These are phyloP conservation scores for Euplexia lucipara DNA, from an alignment of 2,888 invertebrate genomes.

Conservation along the genomic window DNA sequence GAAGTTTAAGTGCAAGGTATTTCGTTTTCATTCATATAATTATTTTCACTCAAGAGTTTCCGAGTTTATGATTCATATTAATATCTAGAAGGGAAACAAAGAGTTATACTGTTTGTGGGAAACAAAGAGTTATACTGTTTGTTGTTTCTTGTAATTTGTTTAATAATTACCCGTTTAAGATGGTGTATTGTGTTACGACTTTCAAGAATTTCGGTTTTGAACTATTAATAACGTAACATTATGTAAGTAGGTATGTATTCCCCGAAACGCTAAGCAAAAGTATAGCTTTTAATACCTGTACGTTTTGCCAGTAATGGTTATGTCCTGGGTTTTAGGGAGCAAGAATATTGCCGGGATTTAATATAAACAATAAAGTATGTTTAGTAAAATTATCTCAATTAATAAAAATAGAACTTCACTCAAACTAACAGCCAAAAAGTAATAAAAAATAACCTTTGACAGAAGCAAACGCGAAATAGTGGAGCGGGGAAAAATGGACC, in stretches of 20 bases:
- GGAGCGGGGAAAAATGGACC: slow-evolving; percentile 45
- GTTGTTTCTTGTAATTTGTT: slow-evolving; percentile 35
- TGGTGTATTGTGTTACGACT: slow-evolving; percentile 8
- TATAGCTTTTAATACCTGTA: too few species aligned
- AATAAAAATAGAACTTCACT: not conserved
- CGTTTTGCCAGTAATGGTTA: too few species aligned
- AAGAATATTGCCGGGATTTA: too few species aligned
- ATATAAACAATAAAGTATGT: too few species aligned
- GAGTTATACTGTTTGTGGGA: slow-evolving; percentile 29
- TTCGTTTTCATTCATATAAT: slow-evolving; percentile 50
- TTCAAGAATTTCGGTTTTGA: slow-evolving; percentile 3
- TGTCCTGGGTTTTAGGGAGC: too few species aligned
- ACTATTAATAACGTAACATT: slow-evolving; percentile 4
- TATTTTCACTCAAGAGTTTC: slow-evolving; percentile 46
- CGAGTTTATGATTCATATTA: slow-evolving; percentile 48
- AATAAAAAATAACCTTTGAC: not conserved
- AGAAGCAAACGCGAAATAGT: slow-evolving; percentile 26
- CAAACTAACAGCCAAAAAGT: not conserved
- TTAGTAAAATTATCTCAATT: too few species aligned
- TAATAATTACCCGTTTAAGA: slow-evolving; percentile 37
- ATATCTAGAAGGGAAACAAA: slow-evolving; percentile 49
- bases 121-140: slow-evolving; percentile 34
- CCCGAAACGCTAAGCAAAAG: too few species aligned
- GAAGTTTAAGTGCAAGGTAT: slow-evolving; percentile 59
- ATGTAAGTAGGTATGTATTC: too few species aligned